Conservation (phyloP, 2,797 vertebrate species). For the Spinus pinus region DNA sequence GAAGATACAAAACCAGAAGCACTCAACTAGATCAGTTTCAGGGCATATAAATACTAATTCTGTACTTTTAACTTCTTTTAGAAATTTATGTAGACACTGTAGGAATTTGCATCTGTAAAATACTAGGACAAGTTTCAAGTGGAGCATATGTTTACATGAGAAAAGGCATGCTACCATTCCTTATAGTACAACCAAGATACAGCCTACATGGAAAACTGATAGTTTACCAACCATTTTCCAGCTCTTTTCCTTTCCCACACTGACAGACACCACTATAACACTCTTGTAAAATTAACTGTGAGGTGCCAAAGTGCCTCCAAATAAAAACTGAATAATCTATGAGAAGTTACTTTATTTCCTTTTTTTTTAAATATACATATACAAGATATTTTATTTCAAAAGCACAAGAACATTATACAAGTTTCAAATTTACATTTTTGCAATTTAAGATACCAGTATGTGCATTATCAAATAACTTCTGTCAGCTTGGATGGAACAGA, state of each 20-base stretch:
- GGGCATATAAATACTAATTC: background rate
- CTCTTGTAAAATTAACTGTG: background rate
- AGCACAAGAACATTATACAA: conserved; percentile 81
- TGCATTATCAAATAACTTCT: conserved; percentile 75
- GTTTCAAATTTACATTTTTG: conserved; percentile 82
- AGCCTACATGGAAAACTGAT: background rate
- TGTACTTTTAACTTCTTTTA: background rate
- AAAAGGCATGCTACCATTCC: background rate
- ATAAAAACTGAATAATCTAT: conserved; percentile 58
- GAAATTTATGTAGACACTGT: background rate
- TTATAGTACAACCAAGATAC: background rate
- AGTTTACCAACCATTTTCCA: background rate
- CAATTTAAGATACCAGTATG: conserved; percentile 78
- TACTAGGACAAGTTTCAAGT: background rate
- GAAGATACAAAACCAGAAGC: background rate
- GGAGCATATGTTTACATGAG: background rate
- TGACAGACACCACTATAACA: background rate
- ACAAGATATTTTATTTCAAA: conserved; percentile 80
- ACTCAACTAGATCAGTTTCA: background rate
- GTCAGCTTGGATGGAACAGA: conserved; percentile 72
- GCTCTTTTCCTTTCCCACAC: background rate
- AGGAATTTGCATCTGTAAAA: background rate
- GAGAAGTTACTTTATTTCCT: conserved; percentile 71
- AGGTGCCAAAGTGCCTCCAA: conserved; percentile 1
- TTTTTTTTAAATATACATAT: conserved; percentile 80